Evolutionary conservation across 2,888 invertebrate species (phyloP).

Genomic region (Lathronympha strigana): DNA sequence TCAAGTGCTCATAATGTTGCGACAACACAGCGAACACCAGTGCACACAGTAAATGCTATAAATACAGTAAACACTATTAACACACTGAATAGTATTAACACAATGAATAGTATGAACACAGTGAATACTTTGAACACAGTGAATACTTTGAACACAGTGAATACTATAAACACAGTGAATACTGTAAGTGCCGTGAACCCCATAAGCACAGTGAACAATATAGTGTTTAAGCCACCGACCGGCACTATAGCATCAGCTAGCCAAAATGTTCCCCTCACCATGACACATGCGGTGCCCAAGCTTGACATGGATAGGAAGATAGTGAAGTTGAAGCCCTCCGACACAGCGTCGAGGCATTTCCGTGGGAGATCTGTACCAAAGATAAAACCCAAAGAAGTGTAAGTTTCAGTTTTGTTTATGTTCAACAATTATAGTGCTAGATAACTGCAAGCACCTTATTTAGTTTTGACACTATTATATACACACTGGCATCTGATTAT

Average conservation of each 20-base stretch:
- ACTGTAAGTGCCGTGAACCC: neutral
- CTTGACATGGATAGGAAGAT: constrained; percentile 73
- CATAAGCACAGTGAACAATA: constrained; percentile 50
- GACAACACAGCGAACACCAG: neutral
- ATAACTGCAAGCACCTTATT: too few relatives aligned
- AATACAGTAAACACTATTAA: constrained; percentile 10
- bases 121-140: neutral
- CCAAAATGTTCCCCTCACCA: constrained; percentile 43
- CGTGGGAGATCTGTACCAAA: constrained; percentile 69
- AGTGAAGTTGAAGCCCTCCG: constrained; percentile 68
- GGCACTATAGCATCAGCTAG: constrained; percentile 48
- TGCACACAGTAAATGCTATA: constrained; percentile 45
- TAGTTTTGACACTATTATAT: too few relatives aligned
- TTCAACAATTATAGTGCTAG: too few relatives aligned
- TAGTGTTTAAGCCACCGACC: constrained; percentile 63
- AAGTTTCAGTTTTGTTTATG: constrained; percentile 50
- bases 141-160: constrained; percentile 45
- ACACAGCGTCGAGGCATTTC: constrained; percentile 52
- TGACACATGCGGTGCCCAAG: constrained; percentile 59
- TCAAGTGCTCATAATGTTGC: constrained; percentile 50
- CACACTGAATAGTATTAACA: neutral
- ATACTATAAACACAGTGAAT: constrained; percentile 3
- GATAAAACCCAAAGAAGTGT: constrained; percentile 77
- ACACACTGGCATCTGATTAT: too few relatives aligned
- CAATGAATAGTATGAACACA: neutral